Percentiles rank a stretch among this genome's conserved stretches.
These are phyloP conservation scores for Prionailurus bengalensis DNA, from an alignment of 2,113 vertebrate species.

Conservation along the genomic window DNA sequence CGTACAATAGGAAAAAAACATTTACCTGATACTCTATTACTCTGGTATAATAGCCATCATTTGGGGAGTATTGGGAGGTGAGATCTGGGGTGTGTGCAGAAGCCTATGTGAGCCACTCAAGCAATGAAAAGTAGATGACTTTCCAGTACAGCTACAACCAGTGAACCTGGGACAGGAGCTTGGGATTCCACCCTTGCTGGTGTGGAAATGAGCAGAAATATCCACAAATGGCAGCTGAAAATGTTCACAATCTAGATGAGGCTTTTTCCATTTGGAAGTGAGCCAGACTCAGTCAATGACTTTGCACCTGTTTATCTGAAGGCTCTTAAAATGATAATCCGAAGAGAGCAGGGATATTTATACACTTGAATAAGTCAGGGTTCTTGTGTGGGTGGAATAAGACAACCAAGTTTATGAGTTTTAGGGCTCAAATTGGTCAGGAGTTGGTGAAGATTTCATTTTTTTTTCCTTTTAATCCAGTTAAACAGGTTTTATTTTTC, in stretches of 20 bases:
- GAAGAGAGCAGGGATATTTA: background rate
- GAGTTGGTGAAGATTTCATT: background rate
- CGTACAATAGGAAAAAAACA: background rate
- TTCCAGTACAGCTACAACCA: background rate
- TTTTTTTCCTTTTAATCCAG: background rate
- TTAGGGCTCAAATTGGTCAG: background rate
- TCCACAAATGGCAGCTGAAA: background rate
- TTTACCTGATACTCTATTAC: background rate
- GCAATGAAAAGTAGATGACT: background rate
- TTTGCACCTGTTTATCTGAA: conserved; percentile 46
- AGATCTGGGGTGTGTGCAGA: background rate
- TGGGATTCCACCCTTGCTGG: background rate
- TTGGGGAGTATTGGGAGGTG: background rate
- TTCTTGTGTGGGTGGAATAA: background rate
- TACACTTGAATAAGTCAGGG: background rate
- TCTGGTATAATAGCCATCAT: background rate
- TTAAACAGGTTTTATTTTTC: background rate
- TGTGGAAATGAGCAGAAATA: background rate
- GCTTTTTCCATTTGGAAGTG: background rate
- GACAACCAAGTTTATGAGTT: background rate
- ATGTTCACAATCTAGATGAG: background rate
- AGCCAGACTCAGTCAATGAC: background rate
- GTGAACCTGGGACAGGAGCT: background rate
- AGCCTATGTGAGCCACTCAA: background rate
- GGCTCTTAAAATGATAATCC: conserved; percentile 47